These are phyloP conservation scores for Hirundichthys speculiger DNA, from an alignment of 2,113 vertebrate species.

Conservation along the genomic window DNA sequence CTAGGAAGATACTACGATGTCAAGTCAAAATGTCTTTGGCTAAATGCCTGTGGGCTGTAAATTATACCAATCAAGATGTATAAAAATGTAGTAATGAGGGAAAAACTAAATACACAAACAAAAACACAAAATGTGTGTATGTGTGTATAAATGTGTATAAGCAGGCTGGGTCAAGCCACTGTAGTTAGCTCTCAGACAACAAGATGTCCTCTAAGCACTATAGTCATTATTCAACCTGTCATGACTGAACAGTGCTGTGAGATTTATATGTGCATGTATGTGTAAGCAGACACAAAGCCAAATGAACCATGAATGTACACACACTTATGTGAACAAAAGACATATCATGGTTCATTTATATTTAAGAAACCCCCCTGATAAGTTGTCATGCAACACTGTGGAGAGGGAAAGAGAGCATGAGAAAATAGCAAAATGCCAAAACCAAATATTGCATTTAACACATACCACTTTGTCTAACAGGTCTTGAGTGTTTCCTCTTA, in stretches of 20 bases:
- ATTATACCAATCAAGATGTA: too few species aligned
- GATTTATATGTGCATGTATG: conserved; percentile 24
- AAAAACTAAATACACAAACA: too few species aligned
- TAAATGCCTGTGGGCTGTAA: too few species aligned
- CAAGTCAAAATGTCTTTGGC: too few species aligned
- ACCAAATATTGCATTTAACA: conserved; percentile 25
- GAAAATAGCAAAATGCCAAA: conserved; percentile 19
- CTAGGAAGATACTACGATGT: too few species aligned
- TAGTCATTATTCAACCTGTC: too few species aligned
- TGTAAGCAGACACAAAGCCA: not conserved
- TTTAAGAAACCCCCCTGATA: not conserved
- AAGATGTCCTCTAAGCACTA: too few species aligned
- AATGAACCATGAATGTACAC: not conserved
- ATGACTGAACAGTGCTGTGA: conserved; percentile 34
- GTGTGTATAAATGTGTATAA: too few species aligned
- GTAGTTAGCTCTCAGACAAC: too few species aligned
- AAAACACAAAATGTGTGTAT: too few species aligned
- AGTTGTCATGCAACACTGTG: not conserved
- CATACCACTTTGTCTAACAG: conserved; percentile 13
- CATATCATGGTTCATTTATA: not conserved
- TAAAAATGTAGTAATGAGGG: too few species aligned
- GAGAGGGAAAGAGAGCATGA: conserved; percentile 6
- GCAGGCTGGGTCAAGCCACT: too few species aligned
- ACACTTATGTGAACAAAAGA: not conserved
- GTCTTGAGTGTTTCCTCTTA: conserved; percentile 37